Evolutionary conservation across 2,888 invertebrate genomes (phyloP), one percentile per base, ranked within the genome.

Genomic region (Dasysyrphus tricinctus): DNA sequence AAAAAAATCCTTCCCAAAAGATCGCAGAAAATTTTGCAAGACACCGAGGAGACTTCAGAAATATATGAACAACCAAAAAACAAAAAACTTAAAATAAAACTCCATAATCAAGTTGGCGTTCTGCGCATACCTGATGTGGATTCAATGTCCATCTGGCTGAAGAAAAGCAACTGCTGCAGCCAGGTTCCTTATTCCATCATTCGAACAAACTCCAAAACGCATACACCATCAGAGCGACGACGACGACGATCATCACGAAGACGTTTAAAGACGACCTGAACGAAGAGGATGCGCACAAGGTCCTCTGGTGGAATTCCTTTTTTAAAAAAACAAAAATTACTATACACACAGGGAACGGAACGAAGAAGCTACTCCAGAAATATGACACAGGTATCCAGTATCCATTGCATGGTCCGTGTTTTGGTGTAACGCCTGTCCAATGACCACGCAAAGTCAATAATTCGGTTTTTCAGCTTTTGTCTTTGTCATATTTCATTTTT

Each of bases 401-500:
- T 85, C 80, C 85, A 85, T 85, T 78, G 81, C 88, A 88, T 75
- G 79, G 80, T 63, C 81, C 84, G 78, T 85, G 85, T 85, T 88
- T 69, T 74, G 74, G 72, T 81, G 84, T 79, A 77, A 83, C 87
- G 87, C 88, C 87, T 88, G 83, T 87, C 87, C 78, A 87, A 88
- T 88, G 80, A 81, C 88, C 88, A 88, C 83, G 88, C 88, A 86
- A 86, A 86, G 86, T 79, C 86, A 86, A 80, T 88, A 87, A 82
- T 88, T 88, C 67, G 85, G 77, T 77, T 88, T 76, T 87, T 77
- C 80, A 78, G 77, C 73, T 80, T 86, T 88, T 87, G 76, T 87
- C 82, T 88, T 86, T 81, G 82, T 82, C 79, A 88, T 88, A 88
- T 88, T 84, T 88, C 88, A 88, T 88, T 88, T 88, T 88, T 88